Conservation (phyloP, 2,113 vertebrate genomes). For the Tapirus terrestris region DNA sequence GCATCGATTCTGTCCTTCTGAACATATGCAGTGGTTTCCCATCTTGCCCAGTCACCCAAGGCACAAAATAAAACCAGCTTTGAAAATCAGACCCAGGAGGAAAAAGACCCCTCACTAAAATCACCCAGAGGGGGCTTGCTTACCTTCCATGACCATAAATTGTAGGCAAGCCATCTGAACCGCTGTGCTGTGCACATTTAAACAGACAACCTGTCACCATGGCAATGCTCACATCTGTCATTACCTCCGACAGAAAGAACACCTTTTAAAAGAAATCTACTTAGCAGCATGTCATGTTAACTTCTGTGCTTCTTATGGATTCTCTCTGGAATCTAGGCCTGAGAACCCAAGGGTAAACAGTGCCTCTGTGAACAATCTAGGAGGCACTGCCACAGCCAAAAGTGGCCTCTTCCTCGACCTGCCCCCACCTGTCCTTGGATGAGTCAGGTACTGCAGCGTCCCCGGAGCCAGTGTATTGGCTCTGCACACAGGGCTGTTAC, state of each 20-base stretch:
- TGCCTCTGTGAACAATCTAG: background rate
- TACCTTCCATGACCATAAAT: background rate
- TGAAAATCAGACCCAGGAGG: background rate
- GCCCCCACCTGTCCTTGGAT: background rate
- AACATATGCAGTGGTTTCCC: accelerated
- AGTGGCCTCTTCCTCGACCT: background rate
- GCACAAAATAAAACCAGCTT: background rate
- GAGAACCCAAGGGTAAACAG: background rate
- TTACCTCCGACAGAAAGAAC: background rate
- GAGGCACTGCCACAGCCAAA: background rate
- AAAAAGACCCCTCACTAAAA: background rate
- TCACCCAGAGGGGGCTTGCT: background rate
- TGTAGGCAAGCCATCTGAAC: background rate
- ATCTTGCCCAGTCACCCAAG: background rate
- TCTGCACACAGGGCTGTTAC: background rate
- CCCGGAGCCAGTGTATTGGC: background rate
- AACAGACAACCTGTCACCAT: constrained; percentile 13
- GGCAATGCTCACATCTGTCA: background rate
- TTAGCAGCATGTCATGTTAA: background rate
- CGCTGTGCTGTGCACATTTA: background rate
- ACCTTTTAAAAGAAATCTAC: constrained; percentile 21
- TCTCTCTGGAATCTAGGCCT: background rate
- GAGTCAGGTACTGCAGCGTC: background rate
- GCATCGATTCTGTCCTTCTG: background rate
- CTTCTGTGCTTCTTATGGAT: background rate